Evolutionary conservation across 2,113 vertebrate species (phyloP), one percentile per base, ranked within the genome.

Genomic region (Dendrocopos noguchii): DNA sequence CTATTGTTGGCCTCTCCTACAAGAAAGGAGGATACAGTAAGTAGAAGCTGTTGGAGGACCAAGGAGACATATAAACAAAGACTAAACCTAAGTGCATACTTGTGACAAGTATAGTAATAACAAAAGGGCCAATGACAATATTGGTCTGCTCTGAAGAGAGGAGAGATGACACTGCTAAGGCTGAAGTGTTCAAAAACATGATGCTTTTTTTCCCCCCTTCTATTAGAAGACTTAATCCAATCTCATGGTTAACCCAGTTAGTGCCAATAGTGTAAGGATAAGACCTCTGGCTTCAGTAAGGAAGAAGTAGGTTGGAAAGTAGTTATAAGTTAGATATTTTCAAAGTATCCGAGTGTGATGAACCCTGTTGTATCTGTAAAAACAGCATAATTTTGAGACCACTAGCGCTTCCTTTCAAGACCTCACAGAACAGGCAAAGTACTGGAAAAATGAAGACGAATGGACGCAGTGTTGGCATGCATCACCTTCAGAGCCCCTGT

Each of bases 131-230:
- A n/a, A 12, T 0, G 1, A 27, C 47, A 60, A 5, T 65, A 80
- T 28, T 76, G n/a, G 12, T 31, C 46, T 66, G 52, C 52, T 80
- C 5, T 19, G 6, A 2, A 7, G 34, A 4, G 6, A 11, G 24
- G 16, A 70, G 52, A 71, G 24, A 33, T 39, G 53, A 52, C 12
- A 21, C 19, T 67, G 66, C 13, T 66, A 60, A 74, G 11, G 15
- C n/a, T 55, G 47, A 87, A 57, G 18, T 46, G 29, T 67, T 78
- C 39, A 39, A 84, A 84, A 79, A 70, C 5, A 2, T 2, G 16
- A 15, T 0, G 0, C 18, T 47, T 46, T 47, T 59, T 67, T 53
- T 50, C 14, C 19, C 18, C 9, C 9, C 56, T 31, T 72, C 67
- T 66, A n/a, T 50, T 88, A 28, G 28, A 85, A 56, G 59, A 53